Conservation (phyloP, 2,888 invertebrate species). For the Tenthredo livida region DNA sequence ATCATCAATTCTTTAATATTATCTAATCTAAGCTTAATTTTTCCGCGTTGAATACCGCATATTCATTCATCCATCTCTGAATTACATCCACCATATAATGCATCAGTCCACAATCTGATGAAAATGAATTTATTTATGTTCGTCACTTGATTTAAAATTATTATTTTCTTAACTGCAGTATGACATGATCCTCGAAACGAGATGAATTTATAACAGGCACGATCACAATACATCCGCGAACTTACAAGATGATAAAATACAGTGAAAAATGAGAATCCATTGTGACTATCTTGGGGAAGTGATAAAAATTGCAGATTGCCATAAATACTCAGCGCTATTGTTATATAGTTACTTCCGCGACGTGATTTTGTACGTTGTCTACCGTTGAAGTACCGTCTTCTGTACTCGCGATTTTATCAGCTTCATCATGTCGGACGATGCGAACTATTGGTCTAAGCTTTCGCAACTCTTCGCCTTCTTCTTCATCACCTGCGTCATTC, state of each 20-base stretch:
- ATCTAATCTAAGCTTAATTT: background rate
- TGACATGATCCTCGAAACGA: too few relatives aligned
- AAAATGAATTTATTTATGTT: background rate
- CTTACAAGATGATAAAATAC: background rate
- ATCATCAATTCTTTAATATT: background rate
- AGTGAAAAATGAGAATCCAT: background rate
- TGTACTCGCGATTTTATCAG: background rate
- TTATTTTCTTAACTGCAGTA: background rate
- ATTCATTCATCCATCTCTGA: background rate
- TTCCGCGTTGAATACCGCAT: background rate
- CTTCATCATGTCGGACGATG: background rate
- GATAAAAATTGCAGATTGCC: background rate
- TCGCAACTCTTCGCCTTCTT: conserved; percentile 53
- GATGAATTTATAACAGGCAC: background rate
- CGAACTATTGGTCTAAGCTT: conserved; percentile 36
- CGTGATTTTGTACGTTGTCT: background rate
- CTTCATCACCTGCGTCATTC: conserved; percentile 63
- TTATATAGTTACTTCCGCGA: background rate
- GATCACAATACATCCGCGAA: background rate
- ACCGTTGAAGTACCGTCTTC: background rate
- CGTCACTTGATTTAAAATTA: background rate
- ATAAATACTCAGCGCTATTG: background rate
- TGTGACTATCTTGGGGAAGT: background rate
- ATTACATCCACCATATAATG: background rate
- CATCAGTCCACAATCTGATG: background rate